Base-by-base conservation (phyloP, 2,888 invertebrate species). In the Diarsia rubi region DNA sequence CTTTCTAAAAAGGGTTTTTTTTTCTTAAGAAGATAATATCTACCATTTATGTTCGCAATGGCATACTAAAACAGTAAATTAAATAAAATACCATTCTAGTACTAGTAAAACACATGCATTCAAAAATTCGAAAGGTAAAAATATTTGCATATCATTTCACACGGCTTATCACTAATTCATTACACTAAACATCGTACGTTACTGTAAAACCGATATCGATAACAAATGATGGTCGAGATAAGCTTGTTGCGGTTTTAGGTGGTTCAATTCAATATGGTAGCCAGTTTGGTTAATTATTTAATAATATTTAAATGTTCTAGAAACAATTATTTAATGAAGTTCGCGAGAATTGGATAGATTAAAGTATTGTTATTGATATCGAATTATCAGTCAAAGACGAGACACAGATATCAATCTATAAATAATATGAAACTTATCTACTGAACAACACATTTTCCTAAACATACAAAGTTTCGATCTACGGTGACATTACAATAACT, bases 401-500 rank as follows among this genome's bases (percentile, higher is more conserved):
- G 59, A 68, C 72, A 85, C 57, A 64, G 75, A 78, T 86, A 75
- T 57, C 66, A n/a, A 80, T 77, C 42, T 71, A 75, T 67, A 79
- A 82, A 72, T 73, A 73, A 68, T 54, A 64, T 52, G 12, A 19
- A 19, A 60, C 14, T 67, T 49, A 75, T 82, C 84, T 85, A 85
- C 84, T 81, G 64, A 66, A 78, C 72, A 78, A 78, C 71, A 79
- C 59, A 70, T 71, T 75, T 64, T 76, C 73, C 66, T 73, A 79
- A 54, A 75, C 62, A 65, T 60, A 69, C 62, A 81, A 72, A 6
- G 68, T 64, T 45, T 71, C 65, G 66, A 73, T 70, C 78, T 81
- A 80, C 73, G 73, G 74, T 75, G 78, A 11, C 75, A 76, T 68
- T 62, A 75, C 71, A 85, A 77, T 72, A 68, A 95, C 96, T 95